phyloP scores from a whole-genome alignment of 2,113 vertebrate genomes.

The Actenoides lindsayi region DNA sequence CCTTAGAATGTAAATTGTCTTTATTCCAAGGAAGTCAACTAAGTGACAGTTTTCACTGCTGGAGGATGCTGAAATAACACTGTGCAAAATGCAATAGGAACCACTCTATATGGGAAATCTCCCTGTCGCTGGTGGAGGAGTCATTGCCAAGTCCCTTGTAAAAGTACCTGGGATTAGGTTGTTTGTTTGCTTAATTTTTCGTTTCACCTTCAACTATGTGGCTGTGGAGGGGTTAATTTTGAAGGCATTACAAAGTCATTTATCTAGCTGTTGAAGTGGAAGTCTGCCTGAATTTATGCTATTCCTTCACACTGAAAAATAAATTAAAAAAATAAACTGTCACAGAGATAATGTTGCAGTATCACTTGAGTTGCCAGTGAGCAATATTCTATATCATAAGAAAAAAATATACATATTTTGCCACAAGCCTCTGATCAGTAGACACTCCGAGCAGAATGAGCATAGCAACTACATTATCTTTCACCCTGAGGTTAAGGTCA shows the following conservation, averaged over 20 bases:
- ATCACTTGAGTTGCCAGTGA: conserved; percentile 60
- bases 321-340: conserved; percentile 38
- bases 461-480: conserved; percentile 74
- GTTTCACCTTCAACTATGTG: not conserved
- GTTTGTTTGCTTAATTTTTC: not conserved
- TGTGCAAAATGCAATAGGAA: not conserved
- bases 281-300: conserved; percentile 23
- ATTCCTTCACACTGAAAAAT: conserved; percentile 26
- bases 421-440: conserved; percentile 67
- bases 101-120: not conserved
- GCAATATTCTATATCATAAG: conserved; percentile 57
- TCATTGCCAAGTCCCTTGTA: not conserved
- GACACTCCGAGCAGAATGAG: conserved; percentile 57
- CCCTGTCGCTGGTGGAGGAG: not conserved
- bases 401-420: conserved; percentile 63
- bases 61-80: not conserved
- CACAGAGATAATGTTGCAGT: conserved; percentile 58
- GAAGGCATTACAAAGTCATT: not conserved
- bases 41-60: not conserved
- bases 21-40: not conserved
- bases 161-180: not conserved
- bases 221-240: conserved; percentile 34
- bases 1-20: not conserved
- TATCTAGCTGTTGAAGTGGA: not conserved
- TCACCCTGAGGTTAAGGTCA: conserved; percentile 72